Evolutionary conservation across 2,113 vertebrate species (phyloP).

Genomic region (Pteruthius melanotis): DNA sequence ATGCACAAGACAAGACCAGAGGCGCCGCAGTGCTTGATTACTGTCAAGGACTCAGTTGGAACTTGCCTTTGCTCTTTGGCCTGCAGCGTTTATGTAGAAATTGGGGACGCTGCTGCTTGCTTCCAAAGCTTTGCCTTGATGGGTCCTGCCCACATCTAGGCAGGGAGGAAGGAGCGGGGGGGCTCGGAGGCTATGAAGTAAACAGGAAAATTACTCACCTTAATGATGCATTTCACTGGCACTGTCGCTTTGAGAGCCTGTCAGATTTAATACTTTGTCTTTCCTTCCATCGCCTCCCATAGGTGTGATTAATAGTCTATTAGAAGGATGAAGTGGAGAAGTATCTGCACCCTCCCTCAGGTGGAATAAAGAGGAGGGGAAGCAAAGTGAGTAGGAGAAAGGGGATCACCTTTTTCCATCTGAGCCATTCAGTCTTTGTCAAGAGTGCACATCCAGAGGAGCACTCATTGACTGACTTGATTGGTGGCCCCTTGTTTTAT

Average conservation of each 20-base stretch:
- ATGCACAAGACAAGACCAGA: constrained; percentile 98
- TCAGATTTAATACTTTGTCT: constrained; percentile 58
- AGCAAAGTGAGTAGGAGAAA: background rate
- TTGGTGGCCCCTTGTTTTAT: background rate
- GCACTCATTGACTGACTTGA: background rate
- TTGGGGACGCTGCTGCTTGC: constrained; percentile 81
- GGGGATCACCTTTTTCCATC: background rate
- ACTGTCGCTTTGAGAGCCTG: constrained; percentile 68
- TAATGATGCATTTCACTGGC: constrained; percentile 77
- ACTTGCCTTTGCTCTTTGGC: constrained; percentile 90
- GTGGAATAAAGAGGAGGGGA: background rate
- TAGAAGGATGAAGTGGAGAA: background rate
- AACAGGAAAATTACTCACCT: constrained; percentile 82
- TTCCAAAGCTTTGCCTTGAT: constrained; percentile 80
- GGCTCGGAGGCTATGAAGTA: constrained; percentile 73
- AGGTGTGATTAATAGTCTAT: constrained; percentile 42
- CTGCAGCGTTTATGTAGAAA: constrained; percentile 91
- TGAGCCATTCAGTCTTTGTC: background rate
- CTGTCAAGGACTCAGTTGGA: constrained; percentile 84
- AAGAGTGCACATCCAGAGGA: background rate
- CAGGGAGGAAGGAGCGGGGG: constrained; percentile 6
- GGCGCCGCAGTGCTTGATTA: constrained; percentile 92
- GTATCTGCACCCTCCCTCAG: background rate
- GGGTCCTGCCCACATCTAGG: constrained; percentile 84
- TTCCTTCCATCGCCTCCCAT: background rate